Evolutionary conservation across 2,797 vertebrate genomes (phyloP).

Genomic region (Margarornis squamiger): DNA sequence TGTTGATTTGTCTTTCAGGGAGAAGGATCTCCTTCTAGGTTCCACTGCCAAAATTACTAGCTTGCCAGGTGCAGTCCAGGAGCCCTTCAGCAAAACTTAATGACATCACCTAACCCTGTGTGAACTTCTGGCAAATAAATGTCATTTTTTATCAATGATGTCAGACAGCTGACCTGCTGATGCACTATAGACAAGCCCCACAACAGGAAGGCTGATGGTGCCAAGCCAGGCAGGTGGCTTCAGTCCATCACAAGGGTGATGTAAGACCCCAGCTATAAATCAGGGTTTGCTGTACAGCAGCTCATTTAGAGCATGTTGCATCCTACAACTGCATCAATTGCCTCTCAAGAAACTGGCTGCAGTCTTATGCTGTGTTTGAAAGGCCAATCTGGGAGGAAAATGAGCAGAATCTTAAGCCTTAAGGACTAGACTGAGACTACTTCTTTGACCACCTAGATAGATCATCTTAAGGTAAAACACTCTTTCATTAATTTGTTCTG

Average conservation of each 20-base stretch:
- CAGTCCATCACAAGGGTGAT: background rate
- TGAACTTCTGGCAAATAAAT: background rate
- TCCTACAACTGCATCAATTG: background rate
- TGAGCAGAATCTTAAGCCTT: background rate
- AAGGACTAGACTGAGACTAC: background rate
- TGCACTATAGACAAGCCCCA: fast-evolving
- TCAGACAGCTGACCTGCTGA: background rate
- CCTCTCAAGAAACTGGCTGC: background rate
- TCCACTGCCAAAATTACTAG: background rate
- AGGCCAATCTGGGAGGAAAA: background rate
- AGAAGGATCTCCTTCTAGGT: background rate
- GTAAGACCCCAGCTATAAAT: background rate
- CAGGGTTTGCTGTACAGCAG: background rate
- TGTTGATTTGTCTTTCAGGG: background rate
- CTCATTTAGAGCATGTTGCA: background rate
- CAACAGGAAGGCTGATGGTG: background rate
- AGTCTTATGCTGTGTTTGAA: background rate
- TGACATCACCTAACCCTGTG: background rate
- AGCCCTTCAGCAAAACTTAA: background rate
- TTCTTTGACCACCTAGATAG: background rate
- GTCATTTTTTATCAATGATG: background rate
- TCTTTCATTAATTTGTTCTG: background rate
- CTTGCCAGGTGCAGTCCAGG: background rate
- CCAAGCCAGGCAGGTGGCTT: background rate
- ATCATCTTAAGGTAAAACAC: background rate